These are phyloP conservation scores for Ellobium chinense DNA, from an alignment of 2,888 invertebrate genomes.

Conservation along the genomic window DNA sequence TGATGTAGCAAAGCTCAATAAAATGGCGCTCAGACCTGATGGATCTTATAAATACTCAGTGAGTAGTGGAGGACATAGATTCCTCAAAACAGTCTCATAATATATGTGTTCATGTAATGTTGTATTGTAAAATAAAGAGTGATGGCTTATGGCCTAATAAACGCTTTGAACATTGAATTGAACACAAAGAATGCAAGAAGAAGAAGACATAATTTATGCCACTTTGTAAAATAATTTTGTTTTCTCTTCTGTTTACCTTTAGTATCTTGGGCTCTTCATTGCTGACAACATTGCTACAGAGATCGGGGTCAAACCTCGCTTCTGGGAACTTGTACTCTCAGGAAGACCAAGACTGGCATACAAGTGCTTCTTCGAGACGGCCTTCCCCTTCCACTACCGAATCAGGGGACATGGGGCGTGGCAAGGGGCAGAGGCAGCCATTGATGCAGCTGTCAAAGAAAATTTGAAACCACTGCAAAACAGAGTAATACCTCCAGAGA, in stretches of 20 bases:
- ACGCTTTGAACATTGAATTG: too few species aligned
- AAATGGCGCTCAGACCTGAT: neutral
- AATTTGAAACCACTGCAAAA: neutral
- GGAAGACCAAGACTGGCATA: slow-evolving; percentile 57
- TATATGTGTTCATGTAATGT: too few species aligned
- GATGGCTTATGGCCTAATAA: too few species aligned
- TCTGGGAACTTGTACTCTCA: neutral
- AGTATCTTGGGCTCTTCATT: neutral
- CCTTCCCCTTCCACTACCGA: slow-evolving; percentile 77
- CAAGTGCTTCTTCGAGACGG: slow-evolving; percentile 70
- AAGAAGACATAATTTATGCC: too few species aligned
- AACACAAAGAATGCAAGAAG: too few species aligned
- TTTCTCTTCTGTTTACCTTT: neutral
- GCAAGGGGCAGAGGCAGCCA: slow-evolving; percentile 79
- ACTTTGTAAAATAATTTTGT: neutral
- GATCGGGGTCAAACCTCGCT: neutral
- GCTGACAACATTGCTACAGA: neutral
- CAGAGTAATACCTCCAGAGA: neutral
- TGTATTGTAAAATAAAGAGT: too few species aligned
- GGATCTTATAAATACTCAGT: slow-evolving; percentile 2
- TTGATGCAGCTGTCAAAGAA: slow-evolving; percentile 51
- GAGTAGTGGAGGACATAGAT: neutral
- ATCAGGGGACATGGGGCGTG: slow-evolving; percentile 78
- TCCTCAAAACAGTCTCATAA: neutral
- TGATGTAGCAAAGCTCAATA: neutral